Conservation (phyloP, 2,888 invertebrate species). For the Phytoseiulus persimilis region DNA sequence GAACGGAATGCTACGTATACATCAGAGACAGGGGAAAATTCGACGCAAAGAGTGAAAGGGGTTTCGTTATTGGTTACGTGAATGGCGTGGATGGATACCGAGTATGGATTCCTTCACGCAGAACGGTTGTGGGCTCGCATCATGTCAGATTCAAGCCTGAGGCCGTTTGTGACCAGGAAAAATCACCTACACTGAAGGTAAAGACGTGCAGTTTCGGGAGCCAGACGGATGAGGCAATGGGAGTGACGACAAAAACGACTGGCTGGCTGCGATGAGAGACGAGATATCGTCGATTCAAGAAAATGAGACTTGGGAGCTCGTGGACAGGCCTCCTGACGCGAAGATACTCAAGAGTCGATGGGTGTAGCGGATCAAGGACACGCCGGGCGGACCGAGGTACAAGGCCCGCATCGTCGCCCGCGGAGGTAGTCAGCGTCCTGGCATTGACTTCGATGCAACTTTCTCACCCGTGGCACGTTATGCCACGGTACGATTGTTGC, state of each 20-base stretch:
- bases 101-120: constrained; percentile 31
- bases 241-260: constrained; percentile 35
- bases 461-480: constrained; percentile 41
- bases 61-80: constrained; percentile 40
- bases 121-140: constrained; percentile 30
- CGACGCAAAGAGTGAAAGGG: constrained; percentile 40
- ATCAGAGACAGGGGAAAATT: constrained; percentile 40
- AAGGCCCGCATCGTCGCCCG: constrained; percentile 42
- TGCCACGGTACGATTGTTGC: constrained; percentile 34
- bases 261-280: constrained; percentile 41
- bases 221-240: no score
- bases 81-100: constrained; percentile 40
- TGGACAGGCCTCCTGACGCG: constrained; percentile 8
- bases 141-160: constrained; percentile 18
- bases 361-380: constrained; percentile 42
- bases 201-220: background rate
- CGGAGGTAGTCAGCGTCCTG: constrained; percentile 41
- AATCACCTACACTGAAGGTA: background rate
- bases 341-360: constrained; percentile 41
- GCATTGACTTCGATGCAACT: constrained; percentile 41
- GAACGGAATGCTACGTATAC: constrained; percentile 40
- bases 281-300: constrained; percentile 42
- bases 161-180: background rate
- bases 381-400: constrained; percentile 41
- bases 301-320: constrained; percentile 41